A percentile compares a stretch with the other conserved stretches of the same genome.
Conservation (phyloP, 2,888 invertebrate genomes). For the Pollenia labialis region DNA sequence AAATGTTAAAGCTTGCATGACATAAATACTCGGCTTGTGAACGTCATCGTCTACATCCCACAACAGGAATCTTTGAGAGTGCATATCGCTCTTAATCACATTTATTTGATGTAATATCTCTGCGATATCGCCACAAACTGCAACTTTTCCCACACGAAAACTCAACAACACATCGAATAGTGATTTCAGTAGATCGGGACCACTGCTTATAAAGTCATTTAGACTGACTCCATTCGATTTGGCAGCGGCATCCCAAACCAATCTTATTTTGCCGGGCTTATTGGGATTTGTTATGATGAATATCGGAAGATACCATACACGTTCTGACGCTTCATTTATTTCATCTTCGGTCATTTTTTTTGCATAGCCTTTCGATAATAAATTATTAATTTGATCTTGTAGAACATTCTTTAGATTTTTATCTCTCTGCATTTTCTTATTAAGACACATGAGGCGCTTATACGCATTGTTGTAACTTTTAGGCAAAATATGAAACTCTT, state of each 20-base stretch:
- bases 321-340: background rate
- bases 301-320: conserved; percentile 72
- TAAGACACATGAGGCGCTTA: conserved; percentile 1
- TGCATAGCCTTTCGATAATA: conserved; percentile 1
- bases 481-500: background rate
- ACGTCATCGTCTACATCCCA: conserved; percentile 69
- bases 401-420: background rate
- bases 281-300: conserved; percentile 73
- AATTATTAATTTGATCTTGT: conserved; percentile 33
- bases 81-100: conserved; percentile 51
- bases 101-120: conserved; percentile 73
- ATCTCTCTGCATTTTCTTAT: conserved; percentile 1
- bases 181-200: conserved; percentile 77
- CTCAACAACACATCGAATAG: conserved; percentile 63
- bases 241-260: conserved; percentile 80
- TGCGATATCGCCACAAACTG: conserved; percentile 72
- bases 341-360: background rate
- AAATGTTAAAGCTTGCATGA: conserved; percentile 71
- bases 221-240: conserved; percentile 75
- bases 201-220: conserved; percentile 78
- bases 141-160: conserved; percentile 65
- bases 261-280: conserved; percentile 75
- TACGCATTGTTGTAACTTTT: conserved; percentile 37
- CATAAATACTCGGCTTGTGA: conserved; percentile 71
- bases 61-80: conserved; percentile 70